These are phyloP conservation scores for Leucania comma DNA, from an alignment of 2,888 invertebrate genomes.

Conservation along the genomic window DNA sequence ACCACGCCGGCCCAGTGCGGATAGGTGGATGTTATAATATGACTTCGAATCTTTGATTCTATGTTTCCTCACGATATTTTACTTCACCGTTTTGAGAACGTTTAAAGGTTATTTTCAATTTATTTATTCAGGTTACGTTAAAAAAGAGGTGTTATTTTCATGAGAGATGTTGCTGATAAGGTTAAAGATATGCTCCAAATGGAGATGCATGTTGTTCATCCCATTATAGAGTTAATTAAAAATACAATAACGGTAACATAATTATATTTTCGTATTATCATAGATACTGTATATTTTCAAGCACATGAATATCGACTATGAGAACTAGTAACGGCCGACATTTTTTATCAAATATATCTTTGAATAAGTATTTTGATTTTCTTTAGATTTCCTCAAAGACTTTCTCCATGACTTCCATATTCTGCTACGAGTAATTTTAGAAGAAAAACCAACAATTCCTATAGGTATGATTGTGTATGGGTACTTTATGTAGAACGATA, in stretches of 20 bases:
- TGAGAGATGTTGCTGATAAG: too few species aligned
- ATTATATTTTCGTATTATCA: neutral
- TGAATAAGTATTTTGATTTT: neutral
- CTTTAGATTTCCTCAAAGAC: constrained; percentile 5
- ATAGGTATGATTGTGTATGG: neutral
- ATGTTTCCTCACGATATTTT: too few species aligned
- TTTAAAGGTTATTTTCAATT: neutral
- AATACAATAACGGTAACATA: too few species aligned
- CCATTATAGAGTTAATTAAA: too few species aligned
- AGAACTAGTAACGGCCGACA: neutral
- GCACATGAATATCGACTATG: neutral
- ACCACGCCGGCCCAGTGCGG: too few species aligned
- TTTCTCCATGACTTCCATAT: constrained; percentile 7
- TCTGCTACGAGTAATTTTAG: neutral
- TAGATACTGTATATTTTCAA: neutral
- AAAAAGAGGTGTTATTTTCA: neutral
- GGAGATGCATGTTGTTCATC: too few species aligned
- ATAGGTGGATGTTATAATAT: too few species aligned
- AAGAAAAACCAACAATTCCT: constrained; percentile 12
- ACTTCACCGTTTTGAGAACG: too few species aligned
- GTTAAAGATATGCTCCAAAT: too few species aligned
- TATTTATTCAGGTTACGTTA: neutral
- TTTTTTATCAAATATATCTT: neutral
- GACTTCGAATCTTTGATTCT: too few species aligned
- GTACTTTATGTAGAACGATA: constrained; percentile 3